A percentile compares a stretch with the other conserved stretches of the same genome.
Evolutionary conservation across 1,140 invertebrate genomes (phyloP).

Genomic region (Brachionus rotundiformis): DNA sequence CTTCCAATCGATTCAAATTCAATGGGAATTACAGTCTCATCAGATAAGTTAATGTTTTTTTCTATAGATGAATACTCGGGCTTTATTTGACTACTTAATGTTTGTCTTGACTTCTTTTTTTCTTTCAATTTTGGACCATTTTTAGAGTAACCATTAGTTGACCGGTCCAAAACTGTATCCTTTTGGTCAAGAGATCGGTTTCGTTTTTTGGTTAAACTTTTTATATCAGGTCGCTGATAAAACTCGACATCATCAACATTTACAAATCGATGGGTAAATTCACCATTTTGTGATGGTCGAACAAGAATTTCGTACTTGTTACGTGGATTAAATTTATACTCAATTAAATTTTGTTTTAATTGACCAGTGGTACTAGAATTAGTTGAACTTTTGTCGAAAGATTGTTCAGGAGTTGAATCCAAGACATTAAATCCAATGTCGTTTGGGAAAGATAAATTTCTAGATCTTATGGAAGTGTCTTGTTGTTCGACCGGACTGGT

Average conservation of each 20-base stretch:
- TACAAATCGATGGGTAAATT: constrained; percentile 13
- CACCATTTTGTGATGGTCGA: neutral
- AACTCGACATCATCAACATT: constrained; percentile 6
- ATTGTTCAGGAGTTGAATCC: neutral
- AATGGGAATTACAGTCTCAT: constrained; percentile 7
- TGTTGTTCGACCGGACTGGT: neutral
- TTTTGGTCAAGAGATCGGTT: neutral
- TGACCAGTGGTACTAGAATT: neutral
- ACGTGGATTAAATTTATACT: neutral
- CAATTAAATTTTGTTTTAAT: neutral
- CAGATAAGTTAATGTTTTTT: constrained; percentile 18
- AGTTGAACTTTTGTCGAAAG: neutral
- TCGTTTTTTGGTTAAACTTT: neutral
- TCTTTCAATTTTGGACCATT: neutral
- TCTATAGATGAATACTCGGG: neutral
- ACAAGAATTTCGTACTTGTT: neutral
- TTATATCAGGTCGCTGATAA: neutral
- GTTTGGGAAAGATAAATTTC: neutral
- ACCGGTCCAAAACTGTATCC: neutral
- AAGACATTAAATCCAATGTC: constrained; percentile 4
- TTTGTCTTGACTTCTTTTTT: neutral
- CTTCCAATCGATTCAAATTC: neutral
- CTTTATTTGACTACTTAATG: neutral
- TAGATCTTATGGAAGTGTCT: neutral
- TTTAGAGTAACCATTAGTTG: neutral